Conservation (phyloP, 1,140 invertebrate species). For the Cherax destructor region DNA sequence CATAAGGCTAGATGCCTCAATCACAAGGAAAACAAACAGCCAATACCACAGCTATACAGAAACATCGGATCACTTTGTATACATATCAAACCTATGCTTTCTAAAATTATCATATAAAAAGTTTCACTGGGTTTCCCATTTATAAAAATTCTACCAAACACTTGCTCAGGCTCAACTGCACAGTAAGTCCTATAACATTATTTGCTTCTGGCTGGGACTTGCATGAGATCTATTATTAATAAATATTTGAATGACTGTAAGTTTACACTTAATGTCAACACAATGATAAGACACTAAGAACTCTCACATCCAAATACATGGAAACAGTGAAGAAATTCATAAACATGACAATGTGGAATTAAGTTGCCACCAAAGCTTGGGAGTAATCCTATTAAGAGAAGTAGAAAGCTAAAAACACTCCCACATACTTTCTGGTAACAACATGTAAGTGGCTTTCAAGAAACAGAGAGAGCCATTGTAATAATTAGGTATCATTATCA, state of each 20-base stretch:
- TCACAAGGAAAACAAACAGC: conserved; percentile 42
- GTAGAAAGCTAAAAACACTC: conserved; percentile 42
- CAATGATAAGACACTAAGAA: conserved; percentile 66
- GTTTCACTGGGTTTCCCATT: conserved; percentile 18
- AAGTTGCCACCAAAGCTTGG: conserved; percentile 57
- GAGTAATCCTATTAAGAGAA: conserved; percentile 36
- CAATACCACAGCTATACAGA: conserved; percentile 49
- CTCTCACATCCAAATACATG: conserved; percentile 62
- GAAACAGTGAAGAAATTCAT: conserved; percentile 50
- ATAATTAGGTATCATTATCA: conserved; percentile 27
- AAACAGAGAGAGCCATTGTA: conserved; percentile 2
- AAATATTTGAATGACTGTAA: conserved; percentile 62
- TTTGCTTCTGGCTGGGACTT: conserved; percentile 50
- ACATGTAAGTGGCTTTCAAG: not conserved
- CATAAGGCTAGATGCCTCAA: conserved; percentile 44
- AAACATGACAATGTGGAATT: conserved; percentile 40
- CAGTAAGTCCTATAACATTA: conserved; percentile 18
- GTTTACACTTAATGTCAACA: conserved; percentile 48
- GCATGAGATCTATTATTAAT: conserved; percentile 50
- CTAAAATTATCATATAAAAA: conserved; percentile 32
- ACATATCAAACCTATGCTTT: conserved; percentile 34
- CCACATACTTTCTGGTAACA: conserved; percentile 33
- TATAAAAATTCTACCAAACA: conserved; percentile 24
- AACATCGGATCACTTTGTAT: conserved; percentile 34
- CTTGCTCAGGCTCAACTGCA: conserved; percentile 18